Percentiles rank a stretch among this genome's conserved stretches.
phyloP scores from a whole-genome alignment of 2,888 invertebrate genomes.

The Xanthostigma xanthostigma region DNA sequence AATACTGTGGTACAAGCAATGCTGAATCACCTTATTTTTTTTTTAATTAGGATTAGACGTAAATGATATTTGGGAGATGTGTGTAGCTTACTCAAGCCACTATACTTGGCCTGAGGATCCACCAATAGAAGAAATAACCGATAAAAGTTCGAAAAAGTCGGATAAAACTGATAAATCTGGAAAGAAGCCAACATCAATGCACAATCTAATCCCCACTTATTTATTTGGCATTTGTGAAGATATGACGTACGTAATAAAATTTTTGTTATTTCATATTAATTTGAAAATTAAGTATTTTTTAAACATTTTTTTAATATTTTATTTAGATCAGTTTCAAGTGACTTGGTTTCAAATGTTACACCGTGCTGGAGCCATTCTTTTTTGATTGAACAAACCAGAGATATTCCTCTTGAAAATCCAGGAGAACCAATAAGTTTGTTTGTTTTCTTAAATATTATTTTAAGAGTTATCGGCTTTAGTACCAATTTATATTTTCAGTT shows the following conservation, averaged over 20 bases:
- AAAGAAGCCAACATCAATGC: not conserved
- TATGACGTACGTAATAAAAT: constrained; percentile 12
- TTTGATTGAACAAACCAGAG: constrained; percentile 25
- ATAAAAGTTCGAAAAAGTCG: no score
- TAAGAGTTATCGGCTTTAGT: no score
- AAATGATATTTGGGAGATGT: constrained; percentile 21
- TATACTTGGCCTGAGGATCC: constrained; percentile 17
- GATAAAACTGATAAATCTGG: no score
- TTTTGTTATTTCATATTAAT: not conserved
- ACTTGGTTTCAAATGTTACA: constrained; percentile 20
- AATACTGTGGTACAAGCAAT: not conserved
- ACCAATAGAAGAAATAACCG: no score
- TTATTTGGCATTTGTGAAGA: constrained; percentile 15
- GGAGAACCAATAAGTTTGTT: constrained; percentile 9
- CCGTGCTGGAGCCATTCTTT: constrained; percentile 25
- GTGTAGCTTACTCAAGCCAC: constrained; percentile 17
- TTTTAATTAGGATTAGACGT: constrained; percentile 12
- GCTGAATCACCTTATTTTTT: not conserved
- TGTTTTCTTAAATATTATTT: no score
- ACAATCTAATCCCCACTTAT: constrained; percentile 9
- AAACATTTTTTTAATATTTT: constrained; percentile 7
- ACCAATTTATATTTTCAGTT: no score
- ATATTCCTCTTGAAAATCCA: constrained; percentile 24
- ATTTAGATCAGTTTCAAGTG: not conserved
- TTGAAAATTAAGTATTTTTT: constrained; percentile 6